These are phyloP conservation scores for Falco columbarius DNA, from an alignment of 2,797 vertebrate species.

Conservation along the genomic window DNA sequence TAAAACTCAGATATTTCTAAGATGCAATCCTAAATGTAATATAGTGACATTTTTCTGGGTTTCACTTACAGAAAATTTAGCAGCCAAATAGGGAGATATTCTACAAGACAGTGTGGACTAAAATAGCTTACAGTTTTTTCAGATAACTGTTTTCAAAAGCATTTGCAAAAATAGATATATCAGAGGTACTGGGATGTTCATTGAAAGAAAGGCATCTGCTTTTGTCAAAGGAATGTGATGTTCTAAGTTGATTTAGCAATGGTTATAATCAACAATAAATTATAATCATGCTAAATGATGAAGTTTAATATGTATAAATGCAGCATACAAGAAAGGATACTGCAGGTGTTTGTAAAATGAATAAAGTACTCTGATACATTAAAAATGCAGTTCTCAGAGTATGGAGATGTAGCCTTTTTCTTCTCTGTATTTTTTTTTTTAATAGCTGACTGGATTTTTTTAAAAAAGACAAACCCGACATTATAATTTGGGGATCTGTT, in stretches of 20 bases:
- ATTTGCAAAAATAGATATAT: not conserved
- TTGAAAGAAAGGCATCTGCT: not conserved
- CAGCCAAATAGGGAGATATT: not conserved
- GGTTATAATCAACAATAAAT: conserved; percentile 22
- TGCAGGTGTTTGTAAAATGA: conserved; percentile 1
- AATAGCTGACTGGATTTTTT: not conserved
- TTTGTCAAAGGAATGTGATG: not conserved
- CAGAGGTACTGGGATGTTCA: not conserved
- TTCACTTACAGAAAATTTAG: not conserved
- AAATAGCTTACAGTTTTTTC: not conserved
- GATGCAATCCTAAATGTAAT: not conserved
- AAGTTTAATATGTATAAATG: not conserved
- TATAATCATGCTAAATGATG: not conserved
- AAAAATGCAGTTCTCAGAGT: not conserved
- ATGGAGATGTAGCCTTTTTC: not conserved
- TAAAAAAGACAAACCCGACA: not conserved
- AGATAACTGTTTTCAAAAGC: not conserved
- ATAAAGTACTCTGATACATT: not conserved
- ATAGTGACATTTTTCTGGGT: not conserved
- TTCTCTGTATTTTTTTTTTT: not conserved
- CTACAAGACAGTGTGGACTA: not conserved
- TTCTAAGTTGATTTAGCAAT: not conserved
- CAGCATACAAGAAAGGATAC: not conserved
- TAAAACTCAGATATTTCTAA: not conserved
- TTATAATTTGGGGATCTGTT: conserved; percentile 26